Evolutionary conservation across 2,888 invertebrate genomes (phyloP).

Genomic region (Phalangium opilio): DNA sequence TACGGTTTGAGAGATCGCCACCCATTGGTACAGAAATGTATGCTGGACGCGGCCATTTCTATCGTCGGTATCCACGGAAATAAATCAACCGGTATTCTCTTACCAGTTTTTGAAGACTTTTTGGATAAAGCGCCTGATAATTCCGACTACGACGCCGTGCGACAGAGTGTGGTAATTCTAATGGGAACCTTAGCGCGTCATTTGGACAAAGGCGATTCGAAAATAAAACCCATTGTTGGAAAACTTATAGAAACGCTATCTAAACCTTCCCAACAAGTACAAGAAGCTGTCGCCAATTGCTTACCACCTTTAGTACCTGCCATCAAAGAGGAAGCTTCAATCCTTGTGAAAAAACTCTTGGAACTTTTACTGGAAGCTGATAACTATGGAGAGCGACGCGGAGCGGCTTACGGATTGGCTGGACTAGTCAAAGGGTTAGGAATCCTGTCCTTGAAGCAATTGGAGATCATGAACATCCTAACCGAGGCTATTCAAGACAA

Average conservation of each 20-base stretch:
- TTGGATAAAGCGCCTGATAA: slow-evolving; percentile 83
- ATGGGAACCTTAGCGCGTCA: slow-evolving; percentile 96
- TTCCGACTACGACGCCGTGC: slow-evolving; percentile 73
- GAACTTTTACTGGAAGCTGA: slow-evolving; percentile 74
- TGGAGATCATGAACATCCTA: slow-evolving; percentile 85
- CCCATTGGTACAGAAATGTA: slow-evolving; percentile 63
- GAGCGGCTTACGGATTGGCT: slow-evolving; percentile 94
- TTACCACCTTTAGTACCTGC: slow-evolving; percentile 83
- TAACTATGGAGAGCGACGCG: slow-evolving; percentile 81
- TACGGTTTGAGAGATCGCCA: slow-evolving; percentile 72
- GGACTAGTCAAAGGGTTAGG: slow-evolving; percentile 92
- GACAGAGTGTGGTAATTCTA: slow-evolving; percentile 89
- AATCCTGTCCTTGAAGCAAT: slow-evolving; percentile 81
- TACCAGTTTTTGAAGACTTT: slow-evolving; percentile 85
- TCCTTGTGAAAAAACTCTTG: slow-evolving; percentile 70
- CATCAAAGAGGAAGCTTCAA: slow-evolving; percentile 76
- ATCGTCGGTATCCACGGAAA: slow-evolving; percentile 86
- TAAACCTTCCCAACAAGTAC: slow-evolving; percentile 93
- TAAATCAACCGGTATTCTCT: slow-evolving; percentile 48
- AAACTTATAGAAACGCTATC: slow-evolving; percentile 77
- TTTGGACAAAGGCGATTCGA: slow-evolving; percentile 71
- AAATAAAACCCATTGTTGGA: slow-evolving; percentile 85
- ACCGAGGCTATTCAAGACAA: slow-evolving; percentile 91
- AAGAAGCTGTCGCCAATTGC: slow-evolving; percentile 94
- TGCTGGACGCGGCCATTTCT: slow-evolving; percentile 84